phyloP scores from a whole-genome alignment of 2,797 vertebrate genomes.

The Melanotaenia nigrans region DNA sequence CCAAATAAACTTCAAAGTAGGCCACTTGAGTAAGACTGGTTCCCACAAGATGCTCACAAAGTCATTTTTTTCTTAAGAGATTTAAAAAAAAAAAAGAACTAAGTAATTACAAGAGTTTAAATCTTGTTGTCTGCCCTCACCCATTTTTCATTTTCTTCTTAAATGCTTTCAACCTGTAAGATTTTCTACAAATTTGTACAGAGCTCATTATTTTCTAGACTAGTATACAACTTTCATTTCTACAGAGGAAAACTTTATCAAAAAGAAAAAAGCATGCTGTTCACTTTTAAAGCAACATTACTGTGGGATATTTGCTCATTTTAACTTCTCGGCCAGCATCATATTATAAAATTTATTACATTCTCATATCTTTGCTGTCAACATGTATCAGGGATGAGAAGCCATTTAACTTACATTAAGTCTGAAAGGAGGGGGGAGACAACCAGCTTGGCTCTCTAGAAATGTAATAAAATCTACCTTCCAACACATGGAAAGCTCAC shows the following conservation, averaged over 20 bases:
- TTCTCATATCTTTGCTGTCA: neutral
- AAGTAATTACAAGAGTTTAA: neutral
- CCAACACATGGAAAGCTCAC: neutral
- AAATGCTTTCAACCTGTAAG: constrained; percentile 1
- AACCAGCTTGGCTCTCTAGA: neutral
- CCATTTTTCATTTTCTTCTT: neutral
- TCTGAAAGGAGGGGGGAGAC: neutral
- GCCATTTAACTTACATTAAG: neutral
- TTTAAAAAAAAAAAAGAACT: constrained; percentile 8
- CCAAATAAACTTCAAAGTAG: constrained; percentile 37
- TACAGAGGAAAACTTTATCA: neutral
- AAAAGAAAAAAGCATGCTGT: neutral
- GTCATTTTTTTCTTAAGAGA: constrained; percentile 10
- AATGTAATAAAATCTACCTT: neutral
- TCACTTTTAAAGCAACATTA: neutral
- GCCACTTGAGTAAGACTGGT: constrained; percentile 31
- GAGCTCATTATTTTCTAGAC: neutral
- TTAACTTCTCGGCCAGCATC: neutral
- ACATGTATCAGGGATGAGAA: neutral
- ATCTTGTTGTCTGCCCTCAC: neutral
- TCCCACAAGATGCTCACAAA: neutral
- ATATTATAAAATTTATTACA: neutral
- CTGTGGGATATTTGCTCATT: neutral
- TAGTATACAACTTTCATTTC: too few relatives aligned
- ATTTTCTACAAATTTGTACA: neutral